These are phyloP conservation scores for Caenorhabditis inopinata DNA, from an alignment of 1,140 invertebrate genomes.

Conservation along the genomic window DNA sequence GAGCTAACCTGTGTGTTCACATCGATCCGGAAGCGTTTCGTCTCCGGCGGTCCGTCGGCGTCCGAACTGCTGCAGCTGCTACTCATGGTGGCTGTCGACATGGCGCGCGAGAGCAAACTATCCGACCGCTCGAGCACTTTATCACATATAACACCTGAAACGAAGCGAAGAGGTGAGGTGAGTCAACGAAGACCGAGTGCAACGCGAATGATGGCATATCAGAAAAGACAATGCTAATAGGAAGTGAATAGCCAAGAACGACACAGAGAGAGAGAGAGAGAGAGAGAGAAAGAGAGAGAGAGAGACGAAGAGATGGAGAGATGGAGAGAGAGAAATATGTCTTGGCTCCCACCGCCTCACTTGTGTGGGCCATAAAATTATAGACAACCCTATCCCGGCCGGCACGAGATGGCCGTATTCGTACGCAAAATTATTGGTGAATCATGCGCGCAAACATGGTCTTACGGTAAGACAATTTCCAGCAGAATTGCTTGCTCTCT, in stretches of 20 bases:
- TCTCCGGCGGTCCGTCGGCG: conserved; percentile 35
- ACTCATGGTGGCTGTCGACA: neutral
- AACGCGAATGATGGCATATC: neutral
- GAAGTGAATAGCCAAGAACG: neutral
- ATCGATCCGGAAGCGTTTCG: conserved; percentile 39
- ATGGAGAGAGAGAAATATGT: neutral
- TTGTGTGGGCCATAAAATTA: neutral
- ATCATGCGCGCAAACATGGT: no score
- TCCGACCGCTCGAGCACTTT: neutral
- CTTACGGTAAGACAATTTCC: no score
- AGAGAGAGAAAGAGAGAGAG: neutral
- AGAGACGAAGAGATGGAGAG: neutral
- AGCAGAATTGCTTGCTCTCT: no score
- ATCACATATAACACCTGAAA: conserved; percentile 18
- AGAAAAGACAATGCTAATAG: neutral
- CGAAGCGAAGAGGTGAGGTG: no score
- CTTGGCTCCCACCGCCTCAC: conserved; percentile 8
- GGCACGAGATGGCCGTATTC: no score
- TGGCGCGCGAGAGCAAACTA: neutral
- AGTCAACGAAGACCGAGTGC: no score
- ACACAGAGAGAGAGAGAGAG: neutral
- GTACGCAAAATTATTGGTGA: no score
- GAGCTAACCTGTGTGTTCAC: conserved; percentile 10
- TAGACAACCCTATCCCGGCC: no score
- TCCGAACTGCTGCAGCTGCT: neutral